phyloP scores from a whole-genome alignment of 2,888 invertebrate species.

The Leucophora obtusa region DNA sequence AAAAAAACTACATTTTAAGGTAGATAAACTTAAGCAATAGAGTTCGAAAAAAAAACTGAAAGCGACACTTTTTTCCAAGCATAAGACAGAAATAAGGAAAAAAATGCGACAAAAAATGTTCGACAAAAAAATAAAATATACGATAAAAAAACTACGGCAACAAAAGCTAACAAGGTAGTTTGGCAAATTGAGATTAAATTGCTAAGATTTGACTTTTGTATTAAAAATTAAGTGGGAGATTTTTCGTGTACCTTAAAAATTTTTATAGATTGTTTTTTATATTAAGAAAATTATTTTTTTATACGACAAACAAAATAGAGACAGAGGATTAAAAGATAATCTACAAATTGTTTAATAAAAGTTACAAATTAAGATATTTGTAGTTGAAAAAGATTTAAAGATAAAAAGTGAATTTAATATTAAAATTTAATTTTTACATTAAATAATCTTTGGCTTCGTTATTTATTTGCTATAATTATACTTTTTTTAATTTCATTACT shows the following conservation, averaged over 20 bases:
- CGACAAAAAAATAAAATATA: background rate
- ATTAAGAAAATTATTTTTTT: slow-evolving; percentile 9
- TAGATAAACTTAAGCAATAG: slow-evolving; percentile 16
- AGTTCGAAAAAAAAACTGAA: slow-evolving; percentile 21
- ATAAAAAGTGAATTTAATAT: background rate
- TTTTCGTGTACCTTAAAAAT: background rate
- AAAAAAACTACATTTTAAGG: slow-evolving; percentile 33
- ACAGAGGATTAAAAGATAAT: background rate
- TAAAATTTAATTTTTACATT: slow-evolving; percentile 3
- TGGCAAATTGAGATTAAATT: slow-evolving; percentile 73
- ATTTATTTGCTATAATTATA: background rate
- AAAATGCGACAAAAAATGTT: slow-evolving; percentile 3
- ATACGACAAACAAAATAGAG: slow-evolving; percentile 19
- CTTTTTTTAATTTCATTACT: slow-evolving; percentile 7
- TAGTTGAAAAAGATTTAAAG: too few relatives aligned
- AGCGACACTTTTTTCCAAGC: slow-evolving; percentile 52
- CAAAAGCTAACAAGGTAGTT: slow-evolving; percentile 65
- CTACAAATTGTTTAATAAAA: background rate
- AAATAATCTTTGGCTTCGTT: background rate
- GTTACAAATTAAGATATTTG: background rate
- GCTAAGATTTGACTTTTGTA: slow-evolving; percentile 67
- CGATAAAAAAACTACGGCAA: slow-evolving; percentile 44
- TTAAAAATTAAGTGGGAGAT: slow-evolving; percentile 56
- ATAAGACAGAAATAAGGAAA: background rate
- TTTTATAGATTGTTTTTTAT: background rate